A percentile compares a stretch with the other conserved stretches of the same genome.
Conservation (phyloP, 2,888 invertebrate genomes). For the Galeruca laticollis region DNA sequence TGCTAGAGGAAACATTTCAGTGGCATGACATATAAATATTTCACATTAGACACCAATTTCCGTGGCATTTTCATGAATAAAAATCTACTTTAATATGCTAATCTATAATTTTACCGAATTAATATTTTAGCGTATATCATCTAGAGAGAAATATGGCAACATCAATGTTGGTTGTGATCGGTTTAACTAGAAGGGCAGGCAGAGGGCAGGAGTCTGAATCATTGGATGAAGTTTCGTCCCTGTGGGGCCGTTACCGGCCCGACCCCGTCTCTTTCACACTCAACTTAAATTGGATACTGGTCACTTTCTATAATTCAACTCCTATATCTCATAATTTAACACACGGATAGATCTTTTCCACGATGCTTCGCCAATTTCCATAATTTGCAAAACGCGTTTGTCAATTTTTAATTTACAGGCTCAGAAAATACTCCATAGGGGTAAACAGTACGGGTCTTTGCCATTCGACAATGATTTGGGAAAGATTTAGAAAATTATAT, state of each 20-base stretch:
- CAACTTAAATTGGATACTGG: constrained; percentile 68
- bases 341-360: constrained; percentile 48
- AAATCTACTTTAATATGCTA: too few species aligned
- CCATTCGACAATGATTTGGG: too few species aligned
- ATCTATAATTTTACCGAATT: neutral
- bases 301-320: constrained; percentile 68
- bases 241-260: constrained; percentile 65
- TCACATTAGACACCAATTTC: neutral
- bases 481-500: too few species aligned
- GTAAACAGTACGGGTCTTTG: too few species aligned
- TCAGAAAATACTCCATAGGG: neutral
- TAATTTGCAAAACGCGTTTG: constrained; percentile 45
- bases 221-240: constrained; percentile 66
- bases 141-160: constrained; percentile 22
- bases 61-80: too few species aligned
- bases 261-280: constrained; percentile 66
- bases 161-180: constrained; percentile 13
- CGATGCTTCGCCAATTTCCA: constrained; percentile 45
- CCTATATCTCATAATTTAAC: constrained; percentile 65
- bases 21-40: too few species aligned
- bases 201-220: constrained; percentile 59
- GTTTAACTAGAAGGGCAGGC: constrained; percentile 41
- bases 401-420: constrained; percentile 35
- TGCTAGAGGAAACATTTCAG: too few species aligned
- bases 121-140: neutral